These are phyloP conservation scores for Metallyticus violacea DNA, from an alignment of 2,888 invertebrate genomes.

Conservation along the genomic window DNA sequence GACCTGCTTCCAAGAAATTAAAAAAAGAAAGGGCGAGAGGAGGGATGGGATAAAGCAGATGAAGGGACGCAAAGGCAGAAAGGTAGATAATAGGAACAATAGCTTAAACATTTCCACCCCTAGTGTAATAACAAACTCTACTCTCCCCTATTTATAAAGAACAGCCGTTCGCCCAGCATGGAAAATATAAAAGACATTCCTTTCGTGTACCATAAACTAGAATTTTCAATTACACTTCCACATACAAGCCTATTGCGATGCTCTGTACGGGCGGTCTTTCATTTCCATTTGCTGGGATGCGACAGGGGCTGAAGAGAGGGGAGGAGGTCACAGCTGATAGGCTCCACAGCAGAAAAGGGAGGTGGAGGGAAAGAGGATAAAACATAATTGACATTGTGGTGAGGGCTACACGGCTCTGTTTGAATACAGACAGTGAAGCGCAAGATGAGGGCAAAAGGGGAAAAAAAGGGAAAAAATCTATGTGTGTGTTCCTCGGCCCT, in stretches of 20 bases:
- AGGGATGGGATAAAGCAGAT: background rate
- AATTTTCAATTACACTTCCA: conserved; percentile 15
- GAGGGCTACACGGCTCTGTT: background rate
- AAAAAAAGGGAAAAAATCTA: too few species aligned
- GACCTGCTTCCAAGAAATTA: background rate
- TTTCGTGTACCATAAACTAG: conserved; percentile 17
- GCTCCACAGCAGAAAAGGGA: background rate
- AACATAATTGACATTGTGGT: conserved; percentile 10
- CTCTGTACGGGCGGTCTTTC: background rate
- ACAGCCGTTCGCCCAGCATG: background rate
- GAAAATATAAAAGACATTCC: conserved; percentile 19
- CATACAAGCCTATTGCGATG: background rate
- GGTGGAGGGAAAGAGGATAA: background rate
- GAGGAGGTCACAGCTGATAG: conserved; percentile 13
- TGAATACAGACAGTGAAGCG: background rate
- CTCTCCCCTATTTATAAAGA: conserved; percentile 2
- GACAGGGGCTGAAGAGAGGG: background rate
- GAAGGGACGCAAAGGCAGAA: conserved; percentile 2
- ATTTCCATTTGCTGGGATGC: background rate
- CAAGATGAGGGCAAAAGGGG: background rate
- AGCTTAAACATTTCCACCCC: background rate
- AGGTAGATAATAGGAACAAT: background rate
- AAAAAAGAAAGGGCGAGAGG: background rate
- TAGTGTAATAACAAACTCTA: background rate
- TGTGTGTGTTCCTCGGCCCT: background rate